Conservation (phyloP, 2,888 invertebrate species). For the Onchidella celtica region DNA sequence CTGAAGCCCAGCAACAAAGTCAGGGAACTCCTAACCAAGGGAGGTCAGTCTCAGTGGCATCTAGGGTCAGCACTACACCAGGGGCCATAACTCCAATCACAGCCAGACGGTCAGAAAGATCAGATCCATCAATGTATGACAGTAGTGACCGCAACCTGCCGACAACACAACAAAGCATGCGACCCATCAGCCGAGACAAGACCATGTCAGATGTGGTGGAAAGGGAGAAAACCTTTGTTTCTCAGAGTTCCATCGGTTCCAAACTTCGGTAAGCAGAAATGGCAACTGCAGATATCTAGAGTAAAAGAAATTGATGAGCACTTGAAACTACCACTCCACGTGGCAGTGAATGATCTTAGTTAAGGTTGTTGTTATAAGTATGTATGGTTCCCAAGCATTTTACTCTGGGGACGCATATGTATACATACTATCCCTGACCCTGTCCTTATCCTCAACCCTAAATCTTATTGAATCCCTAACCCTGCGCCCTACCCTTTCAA, state of each 20-base stretch:
- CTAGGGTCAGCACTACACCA: conserved; percentile 33
- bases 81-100: conserved; percentile 23
- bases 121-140: background rate
- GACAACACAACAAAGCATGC: background rate
- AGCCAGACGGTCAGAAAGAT: conserved; percentile 39
- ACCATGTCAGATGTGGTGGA: background rate
- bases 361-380: no score
- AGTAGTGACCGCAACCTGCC: background rate
- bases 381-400: no score
- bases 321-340: no score
- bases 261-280: background rate
- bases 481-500: no score
- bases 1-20: conserved; percentile 57
- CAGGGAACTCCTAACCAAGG: conserved; percentile 61
- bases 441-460: no score
- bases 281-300: no score
- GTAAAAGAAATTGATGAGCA: background rate
- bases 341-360: no score
- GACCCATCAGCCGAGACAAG: conserved; percentile 8
- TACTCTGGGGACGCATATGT: no score
- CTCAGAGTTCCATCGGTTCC: background rate
- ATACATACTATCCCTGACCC: no score
- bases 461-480: no score
- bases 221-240: background rate
- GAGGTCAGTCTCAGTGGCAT: conserved; percentile 45